phyloP scores from a whole-genome alignment of 2,797 vertebrate genomes.

The Myotis vivesi region DNA sequence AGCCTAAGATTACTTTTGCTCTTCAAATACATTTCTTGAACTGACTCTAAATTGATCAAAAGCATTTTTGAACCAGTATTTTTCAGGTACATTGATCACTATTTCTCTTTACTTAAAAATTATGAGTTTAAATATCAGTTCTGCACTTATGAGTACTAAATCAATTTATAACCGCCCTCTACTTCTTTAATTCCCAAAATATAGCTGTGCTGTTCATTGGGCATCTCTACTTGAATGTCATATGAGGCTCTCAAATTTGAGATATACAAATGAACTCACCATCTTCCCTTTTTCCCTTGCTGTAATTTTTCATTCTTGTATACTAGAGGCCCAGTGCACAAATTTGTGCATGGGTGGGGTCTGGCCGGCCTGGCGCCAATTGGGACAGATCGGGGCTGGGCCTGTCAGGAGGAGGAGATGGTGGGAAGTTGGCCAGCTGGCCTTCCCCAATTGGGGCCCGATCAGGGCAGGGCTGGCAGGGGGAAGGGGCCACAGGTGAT shows the following conservation, averaged over 20 bases:
- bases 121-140: neutral
- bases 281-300: neutral
- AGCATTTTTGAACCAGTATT: conserved; percentile 13
- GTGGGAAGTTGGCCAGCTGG: too few relatives aligned
- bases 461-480: too few relatives aligned
- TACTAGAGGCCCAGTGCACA: neutral
- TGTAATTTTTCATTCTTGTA: neutral
- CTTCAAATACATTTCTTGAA: conserved; percentile 50
- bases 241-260: neutral
- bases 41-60: conserved; percentile 35
- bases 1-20: neutral
- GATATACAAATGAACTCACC: neutral
- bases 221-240: neutral
- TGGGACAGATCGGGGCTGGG: too few relatives aligned
- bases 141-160: neutral
- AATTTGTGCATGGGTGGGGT: too few relatives aligned
- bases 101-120: conserved; percentile 48
- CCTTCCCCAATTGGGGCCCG: too few relatives aligned
- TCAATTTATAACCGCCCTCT: neutral
- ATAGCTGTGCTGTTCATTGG: conserved; percentile 1
- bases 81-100: neutral
- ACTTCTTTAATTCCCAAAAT: neutral
- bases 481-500: too few relatives aligned
- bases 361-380: too few relatives aligned
- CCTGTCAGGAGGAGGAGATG: too few relatives aligned